Evolutionary conservation across 2,888 invertebrate species (phyloP).

Genomic region (Periphyllus acericola): DNA sequence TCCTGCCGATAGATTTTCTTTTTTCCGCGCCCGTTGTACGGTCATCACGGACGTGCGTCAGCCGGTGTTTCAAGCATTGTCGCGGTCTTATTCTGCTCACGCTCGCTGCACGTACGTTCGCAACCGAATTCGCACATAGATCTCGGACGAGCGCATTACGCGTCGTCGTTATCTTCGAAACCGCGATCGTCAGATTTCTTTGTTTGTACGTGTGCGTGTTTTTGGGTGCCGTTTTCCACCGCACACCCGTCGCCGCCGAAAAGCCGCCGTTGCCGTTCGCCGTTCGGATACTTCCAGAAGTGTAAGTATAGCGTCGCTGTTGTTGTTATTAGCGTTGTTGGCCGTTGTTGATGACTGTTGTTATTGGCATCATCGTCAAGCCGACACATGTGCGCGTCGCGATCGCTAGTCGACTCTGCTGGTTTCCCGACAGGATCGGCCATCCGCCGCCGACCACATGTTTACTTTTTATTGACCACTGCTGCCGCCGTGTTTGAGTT

Average conservation of each 20-base stretch:
- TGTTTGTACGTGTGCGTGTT: background rate
- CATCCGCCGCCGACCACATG: background rate
- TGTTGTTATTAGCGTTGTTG: too few relatives aligned
- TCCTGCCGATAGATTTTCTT: background rate
- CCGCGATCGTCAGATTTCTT: background rate
- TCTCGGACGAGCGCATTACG: background rate
- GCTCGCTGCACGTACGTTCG: background rate
- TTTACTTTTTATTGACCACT: too few relatives aligned
- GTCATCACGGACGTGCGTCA: background rate
- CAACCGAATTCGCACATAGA: background rate
- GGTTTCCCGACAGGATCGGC: background rate
- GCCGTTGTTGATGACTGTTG: background rate
- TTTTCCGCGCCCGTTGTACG: background rate
- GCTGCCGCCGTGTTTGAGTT: background rate
- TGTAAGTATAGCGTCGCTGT: background rate
- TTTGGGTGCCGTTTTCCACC: background rate
- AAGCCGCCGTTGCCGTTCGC: background rate
- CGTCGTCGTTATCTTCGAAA: background rate
- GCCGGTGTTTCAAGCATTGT: background rate
- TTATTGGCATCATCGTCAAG: background rate
- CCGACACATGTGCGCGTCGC: constrained; percentile 1
- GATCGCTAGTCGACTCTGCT: background rate
- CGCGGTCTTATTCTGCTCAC: background rate
- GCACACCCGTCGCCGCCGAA: too few relatives aligned
- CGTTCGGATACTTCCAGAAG: background rate